phyloP scores from a whole-genome alignment of 2,888 invertebrate genomes.

The Phrixothrix hirtus region DNA sequence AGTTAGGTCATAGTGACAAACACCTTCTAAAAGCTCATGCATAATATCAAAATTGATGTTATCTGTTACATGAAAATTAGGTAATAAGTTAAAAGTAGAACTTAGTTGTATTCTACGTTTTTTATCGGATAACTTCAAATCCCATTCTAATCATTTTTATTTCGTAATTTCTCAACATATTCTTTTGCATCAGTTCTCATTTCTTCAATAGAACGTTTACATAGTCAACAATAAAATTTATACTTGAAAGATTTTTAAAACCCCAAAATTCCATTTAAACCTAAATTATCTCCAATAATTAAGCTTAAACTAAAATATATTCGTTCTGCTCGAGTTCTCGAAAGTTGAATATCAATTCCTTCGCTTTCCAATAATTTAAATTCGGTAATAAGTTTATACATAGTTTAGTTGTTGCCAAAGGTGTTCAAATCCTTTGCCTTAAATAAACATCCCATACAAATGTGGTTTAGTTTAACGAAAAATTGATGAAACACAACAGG shows the following conservation, averaged over 20 bases:
- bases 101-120: not conserved
- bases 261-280: conserved; percentile 2
- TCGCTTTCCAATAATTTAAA: not conserved
- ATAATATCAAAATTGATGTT: conserved; percentile 4
- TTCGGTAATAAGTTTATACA: not conserved
- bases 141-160: not conserved
- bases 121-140: not conserved
- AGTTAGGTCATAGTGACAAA: conserved; percentile 2
- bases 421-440: conserved; percentile 1
- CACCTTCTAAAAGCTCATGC: conserved; percentile 3
- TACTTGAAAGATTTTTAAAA: conserved; percentile 7
- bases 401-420: conserved; percentile 2
- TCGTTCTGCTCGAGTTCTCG: no score
- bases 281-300: no score
- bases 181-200: no score
- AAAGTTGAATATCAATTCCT: conserved; percentile 1
- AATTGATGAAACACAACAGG: not conserved
- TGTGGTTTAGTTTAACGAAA: not conserved
- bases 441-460: conserved; percentile 1
- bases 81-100: no score
- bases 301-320: no score
- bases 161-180: not conserved
- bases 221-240: no score
- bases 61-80: conserved; percentile 5
- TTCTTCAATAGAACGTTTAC: no score